Base-by-base conservation (phyloP, 92 coral and sea anemone species). In the Palythoa caribaeorum region DNA sequence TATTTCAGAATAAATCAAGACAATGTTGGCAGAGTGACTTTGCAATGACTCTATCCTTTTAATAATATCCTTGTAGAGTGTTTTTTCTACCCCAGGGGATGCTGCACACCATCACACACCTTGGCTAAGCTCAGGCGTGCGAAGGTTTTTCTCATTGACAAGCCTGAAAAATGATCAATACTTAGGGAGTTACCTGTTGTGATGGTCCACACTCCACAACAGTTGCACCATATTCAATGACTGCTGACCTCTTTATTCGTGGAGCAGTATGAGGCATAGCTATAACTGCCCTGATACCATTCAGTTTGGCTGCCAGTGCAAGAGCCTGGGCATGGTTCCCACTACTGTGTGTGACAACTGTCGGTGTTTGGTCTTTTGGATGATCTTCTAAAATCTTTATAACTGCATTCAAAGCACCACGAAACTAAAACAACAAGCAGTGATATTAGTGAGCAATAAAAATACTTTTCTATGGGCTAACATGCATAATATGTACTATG, bases 331-430 rank as follows among this genome's bases (percentile, higher is more conserved):
- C 99, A 60, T 97, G 99, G 76, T 97, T 97, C 13, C 99, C 99
- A 83, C 99, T 97, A 76, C 99, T 97, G 88, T 95, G 96, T 44
- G 99, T 97, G 15, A 97, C 99, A 2, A 95, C 94, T 2, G 94
- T 94, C 21, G 96, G 94, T 40, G 80, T 79, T 28, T 94, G 88
- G 17, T 83, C 92, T 38, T 38, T 73, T 53, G 92, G 86, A 52
- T 57, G 87, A 39, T 90, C 84, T 72, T 95, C 94, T 3, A 92
- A 44, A 38, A 97, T 79, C 77, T 88, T 91, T 17, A 92, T 91
- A 65, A 97, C 98, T 13, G 98, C 98, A 94, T 97, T 97, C 91
- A 94, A 93, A 14, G 99, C 98, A 71, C 99, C 99, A 59, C 99
- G 95, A 69, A 97, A 95, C 99, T 97, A 78, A 62, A 40, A 76